Evolutionary conservation across 1,140 invertebrate genomes (phyloP).

Genomic region (Helicorthomorpha holstii): DNA sequence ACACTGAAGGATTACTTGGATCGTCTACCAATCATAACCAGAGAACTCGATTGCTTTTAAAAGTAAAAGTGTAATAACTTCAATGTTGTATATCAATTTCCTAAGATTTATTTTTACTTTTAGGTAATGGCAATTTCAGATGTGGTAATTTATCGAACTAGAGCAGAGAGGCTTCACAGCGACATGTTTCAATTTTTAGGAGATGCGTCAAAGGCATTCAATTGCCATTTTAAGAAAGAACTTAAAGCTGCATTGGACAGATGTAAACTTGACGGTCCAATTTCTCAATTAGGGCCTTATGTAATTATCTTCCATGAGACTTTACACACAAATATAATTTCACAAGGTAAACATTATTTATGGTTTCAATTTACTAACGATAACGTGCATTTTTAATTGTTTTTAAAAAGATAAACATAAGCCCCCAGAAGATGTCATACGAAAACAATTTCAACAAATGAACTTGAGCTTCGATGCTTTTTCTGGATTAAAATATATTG

Average conservation of each 20-base stretch:
- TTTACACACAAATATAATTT: conserved; percentile 39
- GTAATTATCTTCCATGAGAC: conserved; percentile 71
- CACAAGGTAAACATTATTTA: conserved; percentile 13
- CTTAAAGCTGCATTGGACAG: conserved; percentile 36
- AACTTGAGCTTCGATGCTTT: conserved; percentile 49
- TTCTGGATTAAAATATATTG: conserved; percentile 52
- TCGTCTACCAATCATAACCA: conserved; percentile 47
- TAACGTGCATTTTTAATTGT: not conserved
- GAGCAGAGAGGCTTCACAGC: conserved; percentile 53
- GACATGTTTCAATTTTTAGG: conserved; percentile 67
- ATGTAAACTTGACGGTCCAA: conserved; percentile 25
- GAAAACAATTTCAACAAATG: conserved; percentile 40
- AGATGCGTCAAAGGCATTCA: conserved; percentile 55
- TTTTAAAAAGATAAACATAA: not conserved
- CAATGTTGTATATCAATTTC: not conserved
- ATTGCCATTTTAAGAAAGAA: conserved; percentile 49
- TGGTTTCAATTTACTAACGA: not conserved
- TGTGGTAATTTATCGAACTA: conserved; percentile 59
- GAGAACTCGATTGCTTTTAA: conserved; percentile 51
- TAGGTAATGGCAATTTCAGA: conserved; percentile 59
- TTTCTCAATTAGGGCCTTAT: conserved; percentile 45
- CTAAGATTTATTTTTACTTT: not conserved
- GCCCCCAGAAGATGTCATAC: conserved; percentile 43
- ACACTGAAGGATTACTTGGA: conserved; percentile 60
- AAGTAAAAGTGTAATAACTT: conserved; percentile 26